phyloP scores from a whole-genome alignment of 2,888 invertebrate species.

The Leptopilina drosophilae region DNA sequence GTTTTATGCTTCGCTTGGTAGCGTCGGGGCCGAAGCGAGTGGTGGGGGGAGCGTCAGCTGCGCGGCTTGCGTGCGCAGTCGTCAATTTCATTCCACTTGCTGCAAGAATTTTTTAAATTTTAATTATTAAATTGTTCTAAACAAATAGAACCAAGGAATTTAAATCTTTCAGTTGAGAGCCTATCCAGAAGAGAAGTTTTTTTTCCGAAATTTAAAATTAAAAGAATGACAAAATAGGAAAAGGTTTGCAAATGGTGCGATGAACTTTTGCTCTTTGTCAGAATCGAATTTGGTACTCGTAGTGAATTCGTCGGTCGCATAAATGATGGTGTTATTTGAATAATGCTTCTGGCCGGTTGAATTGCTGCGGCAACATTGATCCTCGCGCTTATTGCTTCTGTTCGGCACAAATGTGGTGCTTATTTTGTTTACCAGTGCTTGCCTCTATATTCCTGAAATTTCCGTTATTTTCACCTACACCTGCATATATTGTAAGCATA shows the following conservation, averaged over 20 bases:
- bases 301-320: conserved; percentile 42
- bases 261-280: conserved; percentile 30
- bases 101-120: no score
- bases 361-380: conserved; percentile 51
- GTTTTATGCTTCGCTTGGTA: no score
- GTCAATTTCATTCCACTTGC: no score
- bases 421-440: conserved; percentile 33
- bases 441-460: neutral
- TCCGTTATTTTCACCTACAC: conserved; percentile 26
- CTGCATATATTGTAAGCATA: conserved; percentile 17
- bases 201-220: neutral
- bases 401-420: conserved; percentile 38
- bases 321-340: conserved; percentile 56
- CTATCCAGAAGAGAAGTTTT: neutral
- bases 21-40: no score
- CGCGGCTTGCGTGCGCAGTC: no score
- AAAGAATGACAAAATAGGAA: neutral
- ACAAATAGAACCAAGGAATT: no score
- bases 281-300: conserved; percentile 17
- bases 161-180: no score
- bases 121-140: no score
- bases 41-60: no score
- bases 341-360: conserved; percentile 48
- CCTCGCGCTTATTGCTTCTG: conserved; percentile 45
- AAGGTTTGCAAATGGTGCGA: conserved; percentile 16